Evolutionary conservation across 2,888 invertebrate genomes (phyloP), one percentile per base, ranked within the genome.

Genomic region (Argyresthia albistria): DNA sequence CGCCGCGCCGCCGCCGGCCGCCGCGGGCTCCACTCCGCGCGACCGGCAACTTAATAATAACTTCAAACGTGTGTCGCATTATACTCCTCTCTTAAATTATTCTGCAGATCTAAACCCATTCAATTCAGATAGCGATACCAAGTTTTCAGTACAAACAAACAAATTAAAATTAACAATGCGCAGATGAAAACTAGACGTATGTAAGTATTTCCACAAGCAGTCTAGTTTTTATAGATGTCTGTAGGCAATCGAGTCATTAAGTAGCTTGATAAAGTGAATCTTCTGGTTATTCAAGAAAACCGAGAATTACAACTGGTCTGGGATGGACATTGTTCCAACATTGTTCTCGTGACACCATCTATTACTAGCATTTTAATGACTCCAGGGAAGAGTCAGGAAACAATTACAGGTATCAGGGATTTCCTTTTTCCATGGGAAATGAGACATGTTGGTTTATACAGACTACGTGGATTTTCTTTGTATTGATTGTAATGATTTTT

Each of bases 51-150:
- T 79, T 80, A 76, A 83, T 82, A 84, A 81, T 82, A 81, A 80
- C 77, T 79, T 79, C 78, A 78, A 80, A 76, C 79, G 70, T 73
- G 78, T 79, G 80, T 80, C 78, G 75, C 78, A 80, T 84, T 83
- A 50, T 43, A 47, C 35, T 35, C n/a, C 81, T 81, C 78, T 77
- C 73, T 76, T 67, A 72, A 76, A 82, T 82, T 81, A 82, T 82
- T 79, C 75, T 45, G 49, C 43, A 68, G 78, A 83, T 80, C 79
- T 80, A 79, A 74, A 69, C 66, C 74, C 70, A 79, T 78, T 79
- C 72, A 80, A 81, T 76, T 66, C 25, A 25, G 25, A 25, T 25
- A 25, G 62, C 77, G 77, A 81, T 81, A 81, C 69, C 76, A 69
- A 67, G 63, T 69, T 67, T 73, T 74, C 66, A 62, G 37, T 64